Base-by-base conservation (phyloP, 92 coral and sea anemone genomes). In the Zoanthus solanderi region DNA sequence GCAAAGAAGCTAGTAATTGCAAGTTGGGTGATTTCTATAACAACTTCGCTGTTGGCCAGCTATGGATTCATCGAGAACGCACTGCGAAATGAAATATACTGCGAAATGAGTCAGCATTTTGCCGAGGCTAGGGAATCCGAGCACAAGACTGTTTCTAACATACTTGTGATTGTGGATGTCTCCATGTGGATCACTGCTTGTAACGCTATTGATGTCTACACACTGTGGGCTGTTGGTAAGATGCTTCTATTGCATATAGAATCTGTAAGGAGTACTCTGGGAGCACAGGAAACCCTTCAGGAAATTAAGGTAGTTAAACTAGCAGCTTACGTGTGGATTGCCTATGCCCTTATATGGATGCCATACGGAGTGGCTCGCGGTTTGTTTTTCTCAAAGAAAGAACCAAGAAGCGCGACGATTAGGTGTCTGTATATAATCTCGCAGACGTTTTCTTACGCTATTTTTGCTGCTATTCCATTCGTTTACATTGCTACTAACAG, bases 271-370 rank as follows among this genome's bases (percentile, higher is more conserved):
- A 75, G n/a, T 16, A 75, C 79, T 16, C 28, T 75, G 34, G 79
- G 79, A n/a, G 60, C 16, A 16, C 79, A 75, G 57, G 60, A 75
- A 75, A 75, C 79, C 11, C 60, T 72, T 12, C 77, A 72, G 9
- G 77, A 72, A 46, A 72, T 37, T 37, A 37, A 37, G 42, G 42
- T 37, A 4, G 42, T 37, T 37, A 37, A 37, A 37, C 42, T 37
- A 37, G 42, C 42, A 37, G 42, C 42, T 4, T 37, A 37, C 42
- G 42, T 37, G 42, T 72, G 23, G 54, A 5, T 42, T 1, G 46
- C 77, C 17, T 72, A 72, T 72, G 77, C 77, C 77, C 10, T 72
- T 13, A 13, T 42, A 17, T 42, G 77, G 53, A 72, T 72, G 29
- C 77, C 77, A 17, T 34, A 72, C 23, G 77, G 77, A 0, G 48